These are phyloP conservation scores for Gadus macrocephalus DNA, from an alignment of 2,113 vertebrate genomes.

Conservation along the genomic window DNA sequence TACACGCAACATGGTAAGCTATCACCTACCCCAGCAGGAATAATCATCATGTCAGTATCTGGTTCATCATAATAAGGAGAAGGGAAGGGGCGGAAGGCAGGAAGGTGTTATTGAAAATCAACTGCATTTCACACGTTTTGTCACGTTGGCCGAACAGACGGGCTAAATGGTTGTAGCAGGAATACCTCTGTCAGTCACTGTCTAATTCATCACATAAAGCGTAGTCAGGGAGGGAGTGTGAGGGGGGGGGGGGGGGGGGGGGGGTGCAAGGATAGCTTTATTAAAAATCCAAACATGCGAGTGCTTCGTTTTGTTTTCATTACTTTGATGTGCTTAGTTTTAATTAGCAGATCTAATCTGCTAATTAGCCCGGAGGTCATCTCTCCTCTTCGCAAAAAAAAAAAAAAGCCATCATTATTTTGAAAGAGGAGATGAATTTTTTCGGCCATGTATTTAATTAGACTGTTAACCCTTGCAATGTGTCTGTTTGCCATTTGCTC, in stretches of 20 bases:
- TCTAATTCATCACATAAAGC: no score
- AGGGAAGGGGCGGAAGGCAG: no score
- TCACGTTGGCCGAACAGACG: no score
- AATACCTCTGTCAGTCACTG: no score
- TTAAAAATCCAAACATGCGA: slow-evolving; percentile 52
- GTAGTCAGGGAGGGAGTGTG: no score
- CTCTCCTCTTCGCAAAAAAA: slow-evolving; percentile 55
- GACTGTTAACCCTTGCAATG: slow-evolving; percentile 67
- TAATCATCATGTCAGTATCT: slow-evolving; percentile 7
- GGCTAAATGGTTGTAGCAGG: no score
- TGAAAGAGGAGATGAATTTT: slow-evolving; percentile 58
- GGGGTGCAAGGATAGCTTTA: slow-evolving; percentile 47
- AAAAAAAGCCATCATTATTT: slow-evolving; percentile 59
- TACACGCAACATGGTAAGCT: no score
- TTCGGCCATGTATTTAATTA: slow-evolving; percentile 69
- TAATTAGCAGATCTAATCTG: slow-evolving; percentile 75
- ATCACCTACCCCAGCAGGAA: no score
- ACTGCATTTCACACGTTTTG: no score
- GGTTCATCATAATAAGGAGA: slow-evolving; percentile 36
- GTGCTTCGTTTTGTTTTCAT: slow-evolving; percentile 67
- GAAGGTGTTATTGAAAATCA: no score
- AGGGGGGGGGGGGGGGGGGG: not conserved
- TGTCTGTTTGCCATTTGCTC: slow-evolving; percentile 57
- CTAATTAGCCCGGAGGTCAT: slow-evolving; percentile 74
- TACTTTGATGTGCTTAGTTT: slow-evolving; percentile 65